Percentiles rank a stretch among this genome's conserved stretches.
Conservation (phyloP, 2,797 vertebrate species). For the Rhyacichthys aspro region DNA sequence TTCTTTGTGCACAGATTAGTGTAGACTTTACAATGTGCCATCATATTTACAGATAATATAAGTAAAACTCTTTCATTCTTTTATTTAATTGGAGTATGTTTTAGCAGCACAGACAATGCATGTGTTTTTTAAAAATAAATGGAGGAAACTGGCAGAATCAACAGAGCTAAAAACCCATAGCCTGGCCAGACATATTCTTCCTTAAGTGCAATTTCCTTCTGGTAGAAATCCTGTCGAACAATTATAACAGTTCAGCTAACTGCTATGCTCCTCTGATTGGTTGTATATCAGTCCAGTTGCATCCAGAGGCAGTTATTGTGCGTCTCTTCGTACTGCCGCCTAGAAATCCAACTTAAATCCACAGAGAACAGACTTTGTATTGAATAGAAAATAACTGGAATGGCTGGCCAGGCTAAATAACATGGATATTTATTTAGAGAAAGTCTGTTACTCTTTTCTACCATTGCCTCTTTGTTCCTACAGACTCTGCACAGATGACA, state of each 20-base stretch:
- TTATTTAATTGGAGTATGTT: background rate
- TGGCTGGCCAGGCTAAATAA: background rate
- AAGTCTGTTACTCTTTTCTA: constrained; percentile 18
- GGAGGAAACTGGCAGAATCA: background rate
- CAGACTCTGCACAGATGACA: constrained; percentile 38
- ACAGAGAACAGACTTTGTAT: too few species aligned
- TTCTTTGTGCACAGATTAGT: constrained; percentile 40
- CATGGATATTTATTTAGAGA: constrained; percentile 10
- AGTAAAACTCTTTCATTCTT: background rate
- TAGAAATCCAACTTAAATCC: too few species aligned
- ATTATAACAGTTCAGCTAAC: too few species aligned
- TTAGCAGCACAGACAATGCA: constrained; percentile 21
- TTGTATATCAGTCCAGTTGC: too few species aligned
- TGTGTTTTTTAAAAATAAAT: background rate
- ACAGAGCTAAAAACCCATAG: background rate
- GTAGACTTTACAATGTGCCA: constrained; percentile 31
- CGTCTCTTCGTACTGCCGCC: background rate
- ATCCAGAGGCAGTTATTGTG: background rate
- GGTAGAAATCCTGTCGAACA: too few species aligned
- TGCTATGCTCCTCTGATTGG: too few species aligned
- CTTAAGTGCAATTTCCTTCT: too few species aligned
- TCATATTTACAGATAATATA: background rate
- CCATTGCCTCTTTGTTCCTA: constrained; percentile 32
- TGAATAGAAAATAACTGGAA: background rate
- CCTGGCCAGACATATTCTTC: too few species aligned